Conservation (phyloP, 2,797 vertebrate species). For the Macrochelys suwanniensis region DNA sequence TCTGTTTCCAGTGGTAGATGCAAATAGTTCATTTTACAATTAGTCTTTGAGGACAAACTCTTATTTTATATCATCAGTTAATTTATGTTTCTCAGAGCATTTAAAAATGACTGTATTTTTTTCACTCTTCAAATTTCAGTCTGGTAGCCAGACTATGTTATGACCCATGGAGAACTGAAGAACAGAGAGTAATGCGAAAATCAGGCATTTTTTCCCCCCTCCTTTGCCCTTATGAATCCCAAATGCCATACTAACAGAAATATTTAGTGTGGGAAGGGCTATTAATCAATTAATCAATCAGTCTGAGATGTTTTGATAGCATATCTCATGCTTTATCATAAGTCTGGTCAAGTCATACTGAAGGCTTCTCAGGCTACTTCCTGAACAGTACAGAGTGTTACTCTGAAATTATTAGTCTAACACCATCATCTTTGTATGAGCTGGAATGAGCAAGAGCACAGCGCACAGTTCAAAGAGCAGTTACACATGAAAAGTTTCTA, state of each 20-base stretch:
- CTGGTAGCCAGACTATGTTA: not conserved
- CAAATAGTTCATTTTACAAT: not conserved
- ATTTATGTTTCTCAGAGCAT: not conserved
- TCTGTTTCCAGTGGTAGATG: not conserved
- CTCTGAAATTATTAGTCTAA: not conserved
- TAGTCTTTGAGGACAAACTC: not conserved
- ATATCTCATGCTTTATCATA: not conserved
- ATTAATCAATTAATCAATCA: not conserved
- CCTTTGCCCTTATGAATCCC: not conserved
- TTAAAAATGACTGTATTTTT: not conserved
- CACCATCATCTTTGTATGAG: not conserved
- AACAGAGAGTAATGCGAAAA: not conserved
- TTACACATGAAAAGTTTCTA: not conserved
- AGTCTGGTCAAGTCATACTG: not conserved
- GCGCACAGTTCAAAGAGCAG: not conserved
- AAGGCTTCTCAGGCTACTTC: not conserved
- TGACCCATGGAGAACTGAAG: not conserved
- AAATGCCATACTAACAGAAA: not conserved
- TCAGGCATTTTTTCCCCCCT: not conserved
- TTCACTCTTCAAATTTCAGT: not conserved
- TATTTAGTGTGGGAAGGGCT: not conserved
- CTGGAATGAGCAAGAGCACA: not conserved
- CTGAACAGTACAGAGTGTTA: not conserved
- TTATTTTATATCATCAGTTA: not conserved
- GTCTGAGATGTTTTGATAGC: not conserved